Percentiles rank a stretch among this genome's conserved stretches.
Evolutionary conservation across 1,140 invertebrate genomes (phyloP).

Genomic region (Asobara japonica): DNA sequence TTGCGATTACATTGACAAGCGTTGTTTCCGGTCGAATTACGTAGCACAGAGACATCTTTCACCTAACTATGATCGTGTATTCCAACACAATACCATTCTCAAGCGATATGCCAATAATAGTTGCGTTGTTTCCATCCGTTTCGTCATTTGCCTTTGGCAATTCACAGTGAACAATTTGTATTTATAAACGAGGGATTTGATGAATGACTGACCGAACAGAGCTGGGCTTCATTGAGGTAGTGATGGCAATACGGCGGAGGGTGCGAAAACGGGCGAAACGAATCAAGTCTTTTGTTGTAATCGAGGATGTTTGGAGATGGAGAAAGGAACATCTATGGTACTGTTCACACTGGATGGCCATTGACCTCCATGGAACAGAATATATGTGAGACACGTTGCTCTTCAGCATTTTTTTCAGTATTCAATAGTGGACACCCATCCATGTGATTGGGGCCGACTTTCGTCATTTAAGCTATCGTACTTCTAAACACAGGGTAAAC

Average conservation of each 20-base stretch:
- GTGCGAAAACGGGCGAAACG: neutral
- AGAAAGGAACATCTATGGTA: no score
- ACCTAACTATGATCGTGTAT: neutral
- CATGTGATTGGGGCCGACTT: no score
- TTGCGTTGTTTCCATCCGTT: neutral
- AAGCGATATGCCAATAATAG: neutral
- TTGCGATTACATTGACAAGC: neutral
- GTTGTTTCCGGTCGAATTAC: neutral
- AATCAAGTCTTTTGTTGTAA: no score
- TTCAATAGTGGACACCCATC: no score
- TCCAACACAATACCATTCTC: neutral
- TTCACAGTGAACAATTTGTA: neutral
- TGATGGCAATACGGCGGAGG: neutral
- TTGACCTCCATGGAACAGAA: no score
- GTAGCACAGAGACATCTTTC: neutral
- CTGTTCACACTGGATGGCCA: no score
- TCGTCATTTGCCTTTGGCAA: conserved; percentile 2
- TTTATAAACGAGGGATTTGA: neutral
- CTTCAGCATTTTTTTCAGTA: no score
- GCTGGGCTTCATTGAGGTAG: neutral
- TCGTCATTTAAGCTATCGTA: no score
- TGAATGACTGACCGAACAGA: neutral
- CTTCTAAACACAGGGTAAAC: no score
- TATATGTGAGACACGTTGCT: no score
- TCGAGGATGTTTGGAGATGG: neutral